Percentiles rank a stretch among this genome's conserved stretches.
phyloP scores from a whole-genome alignment of 2,113 vertebrate species.

The Vidua chalybeata region DNA sequence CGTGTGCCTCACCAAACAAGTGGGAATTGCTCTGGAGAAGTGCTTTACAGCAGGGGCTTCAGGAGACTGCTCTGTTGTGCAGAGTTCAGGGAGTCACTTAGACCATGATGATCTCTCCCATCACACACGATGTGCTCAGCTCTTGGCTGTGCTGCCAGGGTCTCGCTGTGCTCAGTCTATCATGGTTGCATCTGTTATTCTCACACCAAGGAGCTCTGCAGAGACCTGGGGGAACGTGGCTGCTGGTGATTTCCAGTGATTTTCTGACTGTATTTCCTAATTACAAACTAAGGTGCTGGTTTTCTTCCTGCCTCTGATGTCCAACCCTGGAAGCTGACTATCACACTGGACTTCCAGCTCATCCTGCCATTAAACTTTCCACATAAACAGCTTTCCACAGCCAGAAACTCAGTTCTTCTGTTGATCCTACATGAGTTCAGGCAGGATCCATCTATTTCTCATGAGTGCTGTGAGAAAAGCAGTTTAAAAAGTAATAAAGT shows the following conservation, averaged over 20 bases:
- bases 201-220: neutral
- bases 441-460: neutral
- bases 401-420: neutral
- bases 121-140: neutral
- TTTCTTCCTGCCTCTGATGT: neutral
- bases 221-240: neutral
- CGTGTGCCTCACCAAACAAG: neutral
- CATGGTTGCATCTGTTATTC: neutral
- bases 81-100: neutral
- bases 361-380: neutral
- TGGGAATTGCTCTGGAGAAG: neutral
- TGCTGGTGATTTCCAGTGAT: neutral
- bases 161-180: neutral
- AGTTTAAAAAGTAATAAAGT: neutral
- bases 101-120: neutral
- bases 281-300: neutral
- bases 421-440: neutral
- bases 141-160: neutral
- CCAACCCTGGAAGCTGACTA: neutral
- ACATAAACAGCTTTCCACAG: neutral
- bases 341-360: neutral
- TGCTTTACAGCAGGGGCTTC: neutral
- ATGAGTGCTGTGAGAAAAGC: neutral
- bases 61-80: neutral
- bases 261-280: neutral